Evolutionary conservation across 2,797 vertebrate species (phyloP), one percentile per base, ranked within the genome.

Genomic region (Arctocebus calabarensis): DNA sequence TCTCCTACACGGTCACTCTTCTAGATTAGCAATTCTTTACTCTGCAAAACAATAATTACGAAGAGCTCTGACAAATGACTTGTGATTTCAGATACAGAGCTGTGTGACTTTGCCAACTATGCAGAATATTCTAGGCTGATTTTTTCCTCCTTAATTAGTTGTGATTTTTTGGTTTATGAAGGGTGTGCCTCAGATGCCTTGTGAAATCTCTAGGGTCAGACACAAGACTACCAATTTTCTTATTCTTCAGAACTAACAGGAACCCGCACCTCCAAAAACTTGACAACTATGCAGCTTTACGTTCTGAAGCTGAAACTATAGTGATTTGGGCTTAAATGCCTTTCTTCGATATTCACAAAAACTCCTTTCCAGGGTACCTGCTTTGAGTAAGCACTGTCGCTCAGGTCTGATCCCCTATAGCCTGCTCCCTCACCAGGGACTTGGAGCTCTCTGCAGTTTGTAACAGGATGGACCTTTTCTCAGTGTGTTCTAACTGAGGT

Each of bases 191-290:
- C 20, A 48, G 48, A 77, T 29, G 27, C 75, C 27, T 43, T 40
- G 8, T 55, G n/a, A 70, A 9, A 86, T 75, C 55, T 88, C 27
- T 90, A 57, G 57, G 55, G 32, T 78, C 34, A 84, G 32, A 84
- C n/a, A 37, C 40, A 86, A 86, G 20, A 55, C 27, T 52, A 61
- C 37, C 77, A 64, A 94, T 86, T 84, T 92, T 71, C 74, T 90
- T 22, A 27, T 57, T 79, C 27, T 57, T 64, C 12, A 48, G 83
- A 95, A 88, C 32, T 45, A 83, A 93, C 1, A 78, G 81, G 94
- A 93, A 74, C 43, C 29, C 5, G 14, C 11, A 34, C 4, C 29
- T 94, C 61, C 13, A 59, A 82, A 88, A 81, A 73, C 25, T n/a
- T 75, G 73, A 86, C 23, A 25, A 74, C 16, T 32, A 9, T 4